Evolutionary conservation across 2,888 invertebrate species (phyloP), one percentile per base, ranked within the genome.

Genomic region (Andrena trimmerana): DNA sequence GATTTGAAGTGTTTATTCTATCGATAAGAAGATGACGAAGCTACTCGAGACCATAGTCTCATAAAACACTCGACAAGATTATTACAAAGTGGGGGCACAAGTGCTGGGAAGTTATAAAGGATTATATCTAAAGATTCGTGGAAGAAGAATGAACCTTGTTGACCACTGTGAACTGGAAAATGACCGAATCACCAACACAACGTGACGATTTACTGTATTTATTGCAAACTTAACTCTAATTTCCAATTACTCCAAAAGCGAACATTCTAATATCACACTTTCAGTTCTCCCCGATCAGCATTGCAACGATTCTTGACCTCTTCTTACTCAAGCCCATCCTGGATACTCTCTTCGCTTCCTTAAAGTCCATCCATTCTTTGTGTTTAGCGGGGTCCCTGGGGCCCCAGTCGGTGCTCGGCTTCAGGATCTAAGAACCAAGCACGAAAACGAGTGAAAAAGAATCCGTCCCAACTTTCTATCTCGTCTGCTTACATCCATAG

Each of bases 321-420:
- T 83, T 85, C 2, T 52, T 71, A 8, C 50, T 27, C 48, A 68
- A 24, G 13, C 48, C 54, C 36, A 54, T 70, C 69, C 67, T 95
- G 91, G 73, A 93, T 90, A 68, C 95, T 94, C 54, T 95, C 94
- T 63, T 95, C 93, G 83, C 74, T 0, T 90, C 93, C 77, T 95
- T 95, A 90, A 95, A 96, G n/a, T 95, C 94, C 0, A 92, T 91
- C 97, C 97, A 97, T 83, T 95, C 95, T 36, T 95, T 95, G 48
- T 94, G 94, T 0, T 93, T 94, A 36, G 95, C 94, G 0, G 94
- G 92, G 79, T 96, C 95, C 8, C 94, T 93, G 0, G 97, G 97
- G 0, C 97, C 97, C 97, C 97, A 97, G 5, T 95, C 93, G 16
- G 94, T 90, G 75, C 94, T 95, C 57, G 95, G 94, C 57, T 94